Conservation (phyloP, 2,888 invertebrate species). For the Chironomus riparius region DNA sequence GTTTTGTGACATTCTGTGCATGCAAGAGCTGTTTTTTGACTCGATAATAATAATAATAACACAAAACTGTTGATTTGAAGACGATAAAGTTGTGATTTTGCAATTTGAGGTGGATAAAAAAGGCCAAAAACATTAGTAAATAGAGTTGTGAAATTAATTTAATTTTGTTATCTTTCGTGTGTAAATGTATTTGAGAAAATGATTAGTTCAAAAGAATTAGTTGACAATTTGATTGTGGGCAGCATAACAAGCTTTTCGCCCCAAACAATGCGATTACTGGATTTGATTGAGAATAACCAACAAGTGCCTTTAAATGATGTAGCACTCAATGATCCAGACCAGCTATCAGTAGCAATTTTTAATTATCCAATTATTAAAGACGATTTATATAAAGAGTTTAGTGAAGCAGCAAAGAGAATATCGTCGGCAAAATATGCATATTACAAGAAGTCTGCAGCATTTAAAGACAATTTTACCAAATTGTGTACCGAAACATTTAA, state of each 20-base stretch:
- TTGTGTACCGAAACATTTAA: not conserved
- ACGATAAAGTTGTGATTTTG: no score
- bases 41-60: no score
- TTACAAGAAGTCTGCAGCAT: not conserved
- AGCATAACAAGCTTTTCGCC: no score
- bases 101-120: no score
- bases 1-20: no score
- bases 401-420: not conserved
- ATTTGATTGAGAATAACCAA: not conserved
- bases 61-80: no score
- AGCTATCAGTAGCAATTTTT: not conserved
- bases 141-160: no score
- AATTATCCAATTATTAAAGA: not conserved
- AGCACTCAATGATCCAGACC: not conserved
- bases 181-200: not conserved
- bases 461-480: not conserved
- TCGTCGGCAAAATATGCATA: not conserved
- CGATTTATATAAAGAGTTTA: not conserved
- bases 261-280: not conserved
- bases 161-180: no score
- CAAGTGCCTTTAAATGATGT: not conserved
- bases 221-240: not conserved
- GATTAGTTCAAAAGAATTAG: not conserved
- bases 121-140: no score
- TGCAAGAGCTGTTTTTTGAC: no score